Evolutionary conservation across 2,113 vertebrate species (phyloP), one percentile per base, ranked within the genome.

Genomic region (Puma concolor): DNA sequence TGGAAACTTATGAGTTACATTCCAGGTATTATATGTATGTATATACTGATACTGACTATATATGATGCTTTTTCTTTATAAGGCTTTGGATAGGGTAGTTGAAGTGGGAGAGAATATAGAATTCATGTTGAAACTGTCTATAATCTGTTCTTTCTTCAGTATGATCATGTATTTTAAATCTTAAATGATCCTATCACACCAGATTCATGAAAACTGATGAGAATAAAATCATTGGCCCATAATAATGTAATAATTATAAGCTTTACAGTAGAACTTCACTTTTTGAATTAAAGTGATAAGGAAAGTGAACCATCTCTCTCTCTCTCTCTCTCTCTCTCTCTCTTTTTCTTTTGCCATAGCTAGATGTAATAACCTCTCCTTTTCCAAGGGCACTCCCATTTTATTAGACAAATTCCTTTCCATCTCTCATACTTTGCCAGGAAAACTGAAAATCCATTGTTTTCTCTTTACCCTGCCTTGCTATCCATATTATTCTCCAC

Each of bases 1-100:
- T 88, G 86, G 60, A 98, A 98, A 98, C 63, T 44, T 93, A 96
- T 57, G 36, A 41, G 23, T 84, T 44, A 63, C 82, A 76, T 33
- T 67, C 19, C 69, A 44, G 31, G 44, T 52, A 71, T 64, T 94
- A 76, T 33, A 85, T 57, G 71, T 52, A 38, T 4, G 66, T 50
- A 38, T 54, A 48, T 48, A 71, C 38, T 87, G 69, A 72, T 52
- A 66, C 1, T 77, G 38, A 71, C 4, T 50, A 21, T 6, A 48
- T 76, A 31, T 48, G 50, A 69, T 88, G 33, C 1, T 84, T 88
- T 48, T 21, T n/a, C 2, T 88, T 10, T 17, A 14, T 13, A 74
- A 57, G 21, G 4, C 14, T 86, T 85, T 57, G 23, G 11, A 48
- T 33, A 77, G 10, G 4, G 27, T 41, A 27, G 12, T 15, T 38